phyloP scores from a whole-genome alignment of 1,140 invertebrate species.

The Pseudomyrmex pallidus region DNA sequence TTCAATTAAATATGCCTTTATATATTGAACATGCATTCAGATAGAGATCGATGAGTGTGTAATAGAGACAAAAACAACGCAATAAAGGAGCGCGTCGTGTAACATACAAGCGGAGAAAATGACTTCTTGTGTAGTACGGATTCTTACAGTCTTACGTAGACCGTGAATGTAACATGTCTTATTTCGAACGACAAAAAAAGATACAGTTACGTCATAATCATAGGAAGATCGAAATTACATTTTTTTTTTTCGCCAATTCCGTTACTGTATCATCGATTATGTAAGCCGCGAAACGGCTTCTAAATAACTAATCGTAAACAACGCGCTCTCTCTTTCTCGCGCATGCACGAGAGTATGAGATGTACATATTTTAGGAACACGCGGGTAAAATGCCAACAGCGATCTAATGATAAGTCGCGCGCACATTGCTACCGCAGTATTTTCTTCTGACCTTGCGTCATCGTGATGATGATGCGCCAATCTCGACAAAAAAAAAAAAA shows the following conservation, averaged over 20 bases:
- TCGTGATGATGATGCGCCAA: not conserved
- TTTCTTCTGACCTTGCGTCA: not conserved
- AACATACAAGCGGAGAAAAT: not conserved
- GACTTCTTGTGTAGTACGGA: not conserved
- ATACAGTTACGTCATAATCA: not conserved
- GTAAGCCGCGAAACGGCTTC: slow-evolving; percentile 1
- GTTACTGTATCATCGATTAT: not conserved
- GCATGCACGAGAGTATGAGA: not conserved
- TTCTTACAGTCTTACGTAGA: slow-evolving; percentile 10
- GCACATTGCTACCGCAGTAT: not conserved
- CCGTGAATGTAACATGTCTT: not conserved
- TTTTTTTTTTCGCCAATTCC: not conserved
- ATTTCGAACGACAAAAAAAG: not conserved
- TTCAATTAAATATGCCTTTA: slow-evolving; percentile 33
- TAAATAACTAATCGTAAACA: slow-evolving; percentile 39
- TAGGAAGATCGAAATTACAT: not conserved
- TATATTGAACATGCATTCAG: not conserved
- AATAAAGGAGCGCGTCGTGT: not conserved
- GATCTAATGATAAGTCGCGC: slow-evolving; percentile 21
- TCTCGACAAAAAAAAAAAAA: not conserved
- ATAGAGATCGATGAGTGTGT: not conserved
- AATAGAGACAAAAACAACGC: slow-evolving; percentile 12
- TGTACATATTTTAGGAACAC: not conserved
- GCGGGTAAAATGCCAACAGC: slow-evolving; percentile 31
- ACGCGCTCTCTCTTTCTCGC: not conserved